phyloP scores from a whole-genome alignment of 2,113 vertebrate species.

The Xiphophorus hellerii region DNA sequence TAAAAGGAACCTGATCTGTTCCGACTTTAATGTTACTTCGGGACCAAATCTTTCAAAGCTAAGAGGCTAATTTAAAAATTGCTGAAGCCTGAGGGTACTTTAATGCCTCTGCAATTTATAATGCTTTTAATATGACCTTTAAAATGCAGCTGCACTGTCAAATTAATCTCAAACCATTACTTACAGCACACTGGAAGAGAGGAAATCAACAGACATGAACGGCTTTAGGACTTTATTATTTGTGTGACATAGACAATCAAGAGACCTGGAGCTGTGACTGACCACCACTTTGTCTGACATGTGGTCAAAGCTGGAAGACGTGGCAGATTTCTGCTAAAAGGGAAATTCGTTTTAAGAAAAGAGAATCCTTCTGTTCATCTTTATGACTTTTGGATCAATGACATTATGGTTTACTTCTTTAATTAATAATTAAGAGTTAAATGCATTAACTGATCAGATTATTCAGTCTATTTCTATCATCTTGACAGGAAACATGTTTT shows the following conservation, averaged over 20 bases:
- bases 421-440: not conserved
- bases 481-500: no score
- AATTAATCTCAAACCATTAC: constrained; percentile 4
- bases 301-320: not conserved
- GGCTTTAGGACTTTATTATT: not conserved
- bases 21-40: not conserved
- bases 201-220: not conserved
- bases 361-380: not conserved
- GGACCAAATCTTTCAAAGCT: not conserved
- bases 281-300: not conserved
- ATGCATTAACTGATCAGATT: not conserved
- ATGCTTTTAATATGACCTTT: constrained; percentile 11
- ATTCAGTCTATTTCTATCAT: not conserved
- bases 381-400: not conserved
- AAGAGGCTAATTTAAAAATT: not conserved
- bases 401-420: not conserved
- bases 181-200: not conserved
- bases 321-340: not conserved
- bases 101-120: not conserved
- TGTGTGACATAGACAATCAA: not conserved
- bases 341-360: not conserved
- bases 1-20: not conserved
- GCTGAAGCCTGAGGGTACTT: not conserved
- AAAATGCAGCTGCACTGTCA: not conserved
- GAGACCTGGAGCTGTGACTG: not conserved